phyloP scores from a whole-genome alignment of 1,140 invertebrate species.

The Dryas iulia region DNA sequence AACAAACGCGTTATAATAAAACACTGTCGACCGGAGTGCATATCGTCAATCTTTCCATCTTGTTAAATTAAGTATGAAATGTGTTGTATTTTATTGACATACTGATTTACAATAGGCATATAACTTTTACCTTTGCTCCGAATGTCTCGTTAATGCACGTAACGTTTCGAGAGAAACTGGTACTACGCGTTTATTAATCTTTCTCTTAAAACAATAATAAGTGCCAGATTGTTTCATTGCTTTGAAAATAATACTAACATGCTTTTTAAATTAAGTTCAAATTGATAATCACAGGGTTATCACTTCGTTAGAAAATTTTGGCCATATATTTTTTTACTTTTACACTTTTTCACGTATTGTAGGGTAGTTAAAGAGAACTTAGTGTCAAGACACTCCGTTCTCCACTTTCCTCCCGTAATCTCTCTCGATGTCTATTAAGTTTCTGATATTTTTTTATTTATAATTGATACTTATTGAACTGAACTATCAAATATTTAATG shows the following conservation, averaged over 20 bases:
- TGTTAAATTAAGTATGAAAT: conserved; percentile 10
- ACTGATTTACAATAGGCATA: conserved; percentile 28
- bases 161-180: conserved; percentile 36
- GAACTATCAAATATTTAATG: background rate
- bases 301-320: background rate
- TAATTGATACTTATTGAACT: background rate
- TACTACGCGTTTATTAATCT: conserved; percentile 33
- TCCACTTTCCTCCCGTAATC: too few species aligned
- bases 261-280: conserved; percentile 41
- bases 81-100: conserved; percentile 21
- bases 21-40: background rate
- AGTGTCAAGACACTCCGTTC: too few species aligned
- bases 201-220: conserved; percentile 41
- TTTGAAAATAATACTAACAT: conserved; percentile 45
- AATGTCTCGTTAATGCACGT: conserved; percentile 24
- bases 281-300: conserved; percentile 33
- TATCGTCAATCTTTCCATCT: background rate
- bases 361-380: too few species aligned
- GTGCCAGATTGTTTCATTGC: conserved; percentile 39
- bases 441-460: too few species aligned
- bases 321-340: too few species aligned
- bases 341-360: too few species aligned
- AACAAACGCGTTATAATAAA: background rate
- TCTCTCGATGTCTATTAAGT: too few species aligned
- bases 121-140: conserved; percentile 32